Evolutionary conservation across 1,140 invertebrate genomes (phyloP).

Genomic region (Sarcophaga peregrina): DNA sequence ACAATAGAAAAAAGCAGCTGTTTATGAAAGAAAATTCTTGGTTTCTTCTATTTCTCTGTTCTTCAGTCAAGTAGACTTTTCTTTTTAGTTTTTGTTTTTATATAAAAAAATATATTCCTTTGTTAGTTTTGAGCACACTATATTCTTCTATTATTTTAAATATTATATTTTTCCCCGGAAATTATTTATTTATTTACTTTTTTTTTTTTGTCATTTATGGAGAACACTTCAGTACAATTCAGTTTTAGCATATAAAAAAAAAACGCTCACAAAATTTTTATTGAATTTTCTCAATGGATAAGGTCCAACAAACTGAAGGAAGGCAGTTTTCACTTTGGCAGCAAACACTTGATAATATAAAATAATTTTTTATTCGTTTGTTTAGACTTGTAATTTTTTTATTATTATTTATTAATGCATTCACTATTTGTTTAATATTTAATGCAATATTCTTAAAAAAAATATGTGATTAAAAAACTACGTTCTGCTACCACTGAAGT

Average conservation of each 20-base stretch:
- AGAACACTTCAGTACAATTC: neutral
- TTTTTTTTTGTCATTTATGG: neutral
- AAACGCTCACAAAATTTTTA: neutral
- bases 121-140: neutral
- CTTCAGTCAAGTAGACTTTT: neutral
- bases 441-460: neutral
- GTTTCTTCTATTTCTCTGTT: neutral
- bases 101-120: neutral
- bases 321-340: neutral
- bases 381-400: too few relatives aligned
- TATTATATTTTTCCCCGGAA: neutral
- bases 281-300: constrained; percentile 17
- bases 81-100: neutral
- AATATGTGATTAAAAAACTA: neutral
- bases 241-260: neutral
- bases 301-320: neutral
- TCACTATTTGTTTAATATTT: constrained; percentile 1
- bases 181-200: neutral
- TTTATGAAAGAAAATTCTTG: constrained; percentile 1
- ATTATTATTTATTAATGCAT: neutral
- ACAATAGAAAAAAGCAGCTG: constrained; percentile 1
- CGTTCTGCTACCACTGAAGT: constrained; percentile 12
- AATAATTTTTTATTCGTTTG: too few relatives aligned
- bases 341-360: neutral
- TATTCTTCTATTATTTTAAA: constrained; percentile 7